Percentiles rank a stretch among this genome's conserved stretches.
Evolutionary conservation across 2,113 vertebrate genomes (phyloP).

Genomic region (Vombatus ursinus): DNA sequence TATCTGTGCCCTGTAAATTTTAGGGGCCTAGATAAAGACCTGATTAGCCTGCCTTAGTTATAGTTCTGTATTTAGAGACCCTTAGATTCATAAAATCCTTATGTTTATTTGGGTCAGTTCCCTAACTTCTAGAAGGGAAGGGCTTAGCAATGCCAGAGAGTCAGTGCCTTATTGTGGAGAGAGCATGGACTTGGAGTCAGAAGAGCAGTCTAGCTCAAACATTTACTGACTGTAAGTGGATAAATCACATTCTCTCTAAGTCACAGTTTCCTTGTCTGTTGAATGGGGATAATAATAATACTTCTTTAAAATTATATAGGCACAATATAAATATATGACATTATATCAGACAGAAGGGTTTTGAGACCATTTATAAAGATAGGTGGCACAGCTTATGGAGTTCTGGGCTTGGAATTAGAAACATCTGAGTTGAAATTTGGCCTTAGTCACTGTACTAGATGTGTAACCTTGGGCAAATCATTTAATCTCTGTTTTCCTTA

Average conservation of each 20-base stretch:
- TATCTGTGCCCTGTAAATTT: neutral
- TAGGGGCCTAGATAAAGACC: neutral
- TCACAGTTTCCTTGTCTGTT: neutral
- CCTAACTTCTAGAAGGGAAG: neutral
- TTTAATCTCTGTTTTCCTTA: neutral
- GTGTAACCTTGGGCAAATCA: neutral
- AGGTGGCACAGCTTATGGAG: neutral
- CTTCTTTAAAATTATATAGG: neutral
- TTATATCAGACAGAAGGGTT: constrained; percentile 37
- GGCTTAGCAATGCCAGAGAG: neutral
- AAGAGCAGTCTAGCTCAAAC: neutral
- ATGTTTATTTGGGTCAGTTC: neutral
- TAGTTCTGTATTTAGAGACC: neutral
- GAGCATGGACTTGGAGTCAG: neutral
- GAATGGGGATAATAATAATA: neutral
- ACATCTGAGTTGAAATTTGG: neutral
- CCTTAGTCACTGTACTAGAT: neutral
- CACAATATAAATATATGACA: neutral
- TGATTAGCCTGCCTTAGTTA: neutral
- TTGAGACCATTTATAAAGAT: constrained; percentile 36
- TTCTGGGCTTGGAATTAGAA: neutral
- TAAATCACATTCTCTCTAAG: neutral
- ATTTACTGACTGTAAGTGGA: neutral
- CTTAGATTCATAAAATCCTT: constrained; percentile 21
- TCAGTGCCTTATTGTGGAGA: neutral